Conservation (phyloP, 2,888 invertebrate species). For the Latrodectus hesperus region DNA sequence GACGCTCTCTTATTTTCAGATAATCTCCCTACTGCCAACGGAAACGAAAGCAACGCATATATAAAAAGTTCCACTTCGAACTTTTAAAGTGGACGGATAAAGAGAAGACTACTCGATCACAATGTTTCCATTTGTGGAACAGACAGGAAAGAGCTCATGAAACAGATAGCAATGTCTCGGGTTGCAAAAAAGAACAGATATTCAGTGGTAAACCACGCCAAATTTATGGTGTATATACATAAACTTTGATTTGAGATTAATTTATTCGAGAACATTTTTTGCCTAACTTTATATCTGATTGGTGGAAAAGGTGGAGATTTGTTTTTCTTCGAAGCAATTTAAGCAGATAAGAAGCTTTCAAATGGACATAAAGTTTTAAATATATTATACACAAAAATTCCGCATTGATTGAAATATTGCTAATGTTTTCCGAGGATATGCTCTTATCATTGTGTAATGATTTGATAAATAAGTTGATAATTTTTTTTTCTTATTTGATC, state of each 20-base stretch:
- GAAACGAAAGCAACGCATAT: constrained; percentile 20
- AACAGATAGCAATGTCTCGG: constrained; percentile 54
- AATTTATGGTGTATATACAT: constrained; percentile 56
- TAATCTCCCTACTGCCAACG: background rate
- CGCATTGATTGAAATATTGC: background rate
- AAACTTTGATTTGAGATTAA: constrained; percentile 66
- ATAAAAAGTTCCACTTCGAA: constrained; percentile 32
- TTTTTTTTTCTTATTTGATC: background rate
- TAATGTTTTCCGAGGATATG: background rate
- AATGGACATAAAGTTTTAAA: background rate
- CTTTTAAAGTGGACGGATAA: background rate
- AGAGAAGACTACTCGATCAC: constrained; percentile 7
- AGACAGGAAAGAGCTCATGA: constrained; percentile 33
- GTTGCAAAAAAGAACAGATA: constrained; percentile 54
- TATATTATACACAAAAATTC: background rate
- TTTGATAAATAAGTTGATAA: background rate
- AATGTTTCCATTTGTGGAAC: constrained; percentile 9
- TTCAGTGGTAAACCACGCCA: constrained; percentile 48
- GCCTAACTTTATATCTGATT: constrained; percentile 7
- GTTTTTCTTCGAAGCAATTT: constrained; percentile 11
- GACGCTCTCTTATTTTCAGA: constrained; percentile 27
- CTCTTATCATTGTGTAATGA: background rate
- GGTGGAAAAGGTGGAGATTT: constrained; percentile 26
- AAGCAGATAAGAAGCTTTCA: constrained; percentile 11
- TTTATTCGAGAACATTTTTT: constrained; percentile 30